These are phyloP conservation scores for Odontocerum albicorne DNA, from an alignment of 2,888 invertebrate species.

Conservation along the genomic window DNA sequence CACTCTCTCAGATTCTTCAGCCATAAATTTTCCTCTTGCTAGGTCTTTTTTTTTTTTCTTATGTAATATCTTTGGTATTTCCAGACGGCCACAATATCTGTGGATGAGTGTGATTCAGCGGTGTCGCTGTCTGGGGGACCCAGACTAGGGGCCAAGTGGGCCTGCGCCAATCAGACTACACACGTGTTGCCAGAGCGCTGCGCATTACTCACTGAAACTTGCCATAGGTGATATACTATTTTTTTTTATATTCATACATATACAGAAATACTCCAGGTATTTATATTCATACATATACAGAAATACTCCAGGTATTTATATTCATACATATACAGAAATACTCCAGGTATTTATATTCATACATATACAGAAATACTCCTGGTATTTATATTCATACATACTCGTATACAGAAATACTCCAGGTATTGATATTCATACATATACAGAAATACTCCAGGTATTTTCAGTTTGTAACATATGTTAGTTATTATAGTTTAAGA, in stretches of 20 bases:
- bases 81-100: conserved; percentile 76
- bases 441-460: too few relatives aligned
- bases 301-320: neutral
- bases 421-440: too few relatives aligned
- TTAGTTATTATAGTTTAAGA: too few relatives aligned
- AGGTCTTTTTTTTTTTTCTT: too few relatives aligned
- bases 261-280: conserved; percentile 23
- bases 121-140: conserved; percentile 73
- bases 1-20: too few relatives aligned
- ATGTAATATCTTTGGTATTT: too few relatives aligned
- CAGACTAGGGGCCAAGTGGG: conserved; percentile 72
- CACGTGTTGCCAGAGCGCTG: conserved; percentile 75
- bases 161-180: conserved; percentile 79
- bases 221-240: conserved; percentile 57
- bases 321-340: conserved; percentile 29
- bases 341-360: neutral
- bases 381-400: too few relatives aligned
- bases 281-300: conserved; percentile 24
- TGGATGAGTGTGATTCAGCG: conserved; percentile 88
- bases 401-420: too few relatives aligned
- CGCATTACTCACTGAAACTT: conserved; percentile 74
- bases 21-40: too few relatives aligned
- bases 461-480: too few relatives aligned
- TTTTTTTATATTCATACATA: neutral
- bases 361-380: too few relatives aligned